Evolutionary conservation across 37 sponge, comb jelly and placozoan species (phyloP).

Genomic region (Axinella damicornis): DNA sequence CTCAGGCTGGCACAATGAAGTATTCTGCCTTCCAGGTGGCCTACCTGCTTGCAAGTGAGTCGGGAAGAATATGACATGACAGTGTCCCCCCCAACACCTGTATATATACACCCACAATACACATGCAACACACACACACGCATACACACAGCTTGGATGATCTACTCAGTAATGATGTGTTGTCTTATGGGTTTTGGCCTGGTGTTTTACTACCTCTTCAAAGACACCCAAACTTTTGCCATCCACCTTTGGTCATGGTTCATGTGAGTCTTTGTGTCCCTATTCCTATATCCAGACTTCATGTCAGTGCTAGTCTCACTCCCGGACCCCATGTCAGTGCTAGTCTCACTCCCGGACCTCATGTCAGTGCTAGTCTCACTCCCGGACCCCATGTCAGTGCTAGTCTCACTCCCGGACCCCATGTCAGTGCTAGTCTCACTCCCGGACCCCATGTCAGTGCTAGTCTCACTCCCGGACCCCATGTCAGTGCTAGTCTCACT

Average conservation of each 20-base stretch:
- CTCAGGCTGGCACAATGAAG: conserved; percentile 58
- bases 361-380: too few relatives aligned
- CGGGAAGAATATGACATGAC: too few relatives aligned
- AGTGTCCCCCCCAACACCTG: too few relatives aligned
- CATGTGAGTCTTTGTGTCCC: conserved; percentile 34
- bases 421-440: too few relatives aligned
- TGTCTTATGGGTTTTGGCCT: conserved; percentile 30
- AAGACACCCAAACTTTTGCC: conserved; percentile 15
- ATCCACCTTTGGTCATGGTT: conserved; percentile 54
- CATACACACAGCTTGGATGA: conserved; percentile 36
- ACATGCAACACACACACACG: not conserved
- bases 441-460: too few relatives aligned
- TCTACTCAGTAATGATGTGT: conserved; percentile 17
- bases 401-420: too few relatives aligned
- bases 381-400: too few relatives aligned
- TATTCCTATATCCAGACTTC: not conserved
- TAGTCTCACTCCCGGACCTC: not conserved
- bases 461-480: too few relatives aligned
- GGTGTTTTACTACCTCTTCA: conserved; percentile 56
- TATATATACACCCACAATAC: too few relatives aligned
- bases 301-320: not conserved
- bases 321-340: too few relatives aligned
- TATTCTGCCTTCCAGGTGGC: conserved; percentile 40
- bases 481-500: too few relatives aligned
- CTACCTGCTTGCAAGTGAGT: conserved; percentile 39